Conservation (phyloP, 2,888 invertebrate genomes). For the Dicyrtomina minuta region DNA sequence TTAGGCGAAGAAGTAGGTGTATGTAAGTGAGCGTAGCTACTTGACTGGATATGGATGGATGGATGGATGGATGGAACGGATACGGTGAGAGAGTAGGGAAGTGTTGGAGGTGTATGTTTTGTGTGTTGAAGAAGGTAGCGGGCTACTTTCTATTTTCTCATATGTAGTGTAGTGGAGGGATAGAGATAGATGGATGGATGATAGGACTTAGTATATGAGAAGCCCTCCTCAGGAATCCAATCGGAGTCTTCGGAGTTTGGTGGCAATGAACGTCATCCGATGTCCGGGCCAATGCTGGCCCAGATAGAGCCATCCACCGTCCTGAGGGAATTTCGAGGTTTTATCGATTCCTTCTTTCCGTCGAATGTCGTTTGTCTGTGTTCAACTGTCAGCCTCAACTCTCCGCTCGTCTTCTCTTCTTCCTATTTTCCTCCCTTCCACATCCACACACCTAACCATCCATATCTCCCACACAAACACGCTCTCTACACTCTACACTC, state of each 20-base stretch:
- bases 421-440: too few species aligned
- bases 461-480: too few species aligned
- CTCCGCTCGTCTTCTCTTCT: slow-evolving; percentile 16
- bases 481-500: too few species aligned
- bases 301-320: slow-evolving; percentile 36
- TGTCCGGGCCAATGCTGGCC: slow-evolving; percentile 35
- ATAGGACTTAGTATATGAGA: background rate
- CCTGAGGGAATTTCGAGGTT: slow-evolving; percentile 35
- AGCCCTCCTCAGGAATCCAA: slow-evolving; percentile 22
- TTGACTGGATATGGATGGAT: background rate
- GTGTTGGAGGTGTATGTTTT: background rate
- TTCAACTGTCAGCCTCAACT: slow-evolving; percentile 36
- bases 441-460: too few species aligned
- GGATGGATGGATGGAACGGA: background rate
- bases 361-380: slow-evolving; percentile 38
- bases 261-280: slow-evolving; percentile 39
- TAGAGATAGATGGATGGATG: background rate
- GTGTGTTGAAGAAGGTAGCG: slow-evolving; percentile 12
- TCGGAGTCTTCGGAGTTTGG: slow-evolving; percentile 32
- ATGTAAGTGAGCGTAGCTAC: too few species aligned
- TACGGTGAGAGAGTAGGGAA: background rate
- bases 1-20: too few species aligned
- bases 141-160: slow-evolving; percentile 9
- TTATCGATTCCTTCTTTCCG: slow-evolving; percentile 32
- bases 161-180: background rate